These are phyloP conservation scores for Cervus canadensis DNA, from an alignment of 2,113 vertebrate species.

Conservation along the genomic window DNA sequence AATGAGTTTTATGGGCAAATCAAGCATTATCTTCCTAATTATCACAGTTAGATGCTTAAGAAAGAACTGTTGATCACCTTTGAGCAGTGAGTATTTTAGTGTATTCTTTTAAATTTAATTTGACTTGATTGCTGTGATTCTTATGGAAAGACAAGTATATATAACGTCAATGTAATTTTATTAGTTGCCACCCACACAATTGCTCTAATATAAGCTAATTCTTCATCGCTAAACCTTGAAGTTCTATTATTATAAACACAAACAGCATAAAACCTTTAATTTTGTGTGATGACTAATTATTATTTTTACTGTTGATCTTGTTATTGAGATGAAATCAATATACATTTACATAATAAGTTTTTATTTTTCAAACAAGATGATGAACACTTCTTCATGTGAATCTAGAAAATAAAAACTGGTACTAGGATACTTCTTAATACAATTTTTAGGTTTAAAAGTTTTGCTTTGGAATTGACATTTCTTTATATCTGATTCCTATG, in stretches of 20 bases:
- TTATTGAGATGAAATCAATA: constrained; percentile 32
- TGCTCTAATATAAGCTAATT: constrained; percentile 63
- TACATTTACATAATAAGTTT: constrained; percentile 13
- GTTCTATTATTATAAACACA: constrained; percentile 14
- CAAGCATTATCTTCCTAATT: constrained; percentile 62
- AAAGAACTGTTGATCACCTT: constrained; percentile 67
- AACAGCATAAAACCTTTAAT: constrained; percentile 35
- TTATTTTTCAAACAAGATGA: constrained; percentile 18
- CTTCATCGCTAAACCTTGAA: constrained; percentile 55
- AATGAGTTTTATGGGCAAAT: constrained; percentile 70
- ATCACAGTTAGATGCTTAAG: constrained; percentile 57
- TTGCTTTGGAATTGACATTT: constrained; percentile 16
- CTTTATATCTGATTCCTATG: neutral
- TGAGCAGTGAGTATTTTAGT: constrained; percentile 54
- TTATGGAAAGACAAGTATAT: constrained; percentile 45
- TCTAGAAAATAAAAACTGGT: neutral
- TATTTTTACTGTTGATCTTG: constrained; percentile 24
- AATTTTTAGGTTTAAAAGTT: neutral
- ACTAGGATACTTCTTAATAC: neutral
- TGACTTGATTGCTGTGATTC: constrained; percentile 43
- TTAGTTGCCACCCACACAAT: constrained; percentile 64
- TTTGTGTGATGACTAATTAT: neutral
- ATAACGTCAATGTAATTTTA: constrained; percentile 56
- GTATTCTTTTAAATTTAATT: constrained; percentile 52
- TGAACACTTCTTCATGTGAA: neutral